These are phyloP conservation scores for Metridium senile DNA, from an alignment of 92 coral and sea anemone genomes.

Conservation along the genomic window DNA sequence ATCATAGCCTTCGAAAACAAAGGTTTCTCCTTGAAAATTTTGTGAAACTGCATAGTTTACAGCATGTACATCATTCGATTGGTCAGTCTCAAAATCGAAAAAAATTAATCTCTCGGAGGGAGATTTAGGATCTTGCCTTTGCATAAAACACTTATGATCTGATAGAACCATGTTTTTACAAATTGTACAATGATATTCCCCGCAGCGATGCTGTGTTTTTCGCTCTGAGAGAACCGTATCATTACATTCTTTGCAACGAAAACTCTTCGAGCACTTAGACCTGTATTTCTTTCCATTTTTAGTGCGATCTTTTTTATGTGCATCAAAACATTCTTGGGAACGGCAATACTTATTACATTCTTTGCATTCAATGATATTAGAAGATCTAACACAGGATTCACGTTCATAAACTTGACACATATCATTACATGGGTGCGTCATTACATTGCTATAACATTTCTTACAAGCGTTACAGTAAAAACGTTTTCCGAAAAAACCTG, in stretches of 20 bases:
- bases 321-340: constrained; percentile 14
- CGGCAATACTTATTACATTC: constrained; percentile 40
- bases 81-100: no score
- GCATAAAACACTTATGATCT: constrained; percentile 33
- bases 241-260: constrained; percentile 25
- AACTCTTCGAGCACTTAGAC: background rate
- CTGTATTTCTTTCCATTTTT: constrained; percentile 14
- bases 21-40: background rate
- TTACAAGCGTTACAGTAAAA: constrained; percentile 19
- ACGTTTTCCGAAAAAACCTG: constrained; percentile 20
- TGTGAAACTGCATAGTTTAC: background rate
- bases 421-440: constrained; percentile 28
- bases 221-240: constrained; percentile 11
- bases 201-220: constrained; percentile 27
- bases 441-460: constrained; percentile 14
- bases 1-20: background rate
- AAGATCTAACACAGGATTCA: constrained; percentile 4
- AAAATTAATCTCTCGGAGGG: background rate
- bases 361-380: background rate
- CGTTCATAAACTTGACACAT: constrained; percentile 24
- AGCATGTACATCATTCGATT: background rate
- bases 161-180: constrained; percentile 22
- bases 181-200: constrained; percentile 28
- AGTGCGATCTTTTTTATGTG: constrained; percentile 24
- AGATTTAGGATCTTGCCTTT: background rate